phyloP scores from a whole-genome alignment of 2,797 vertebrate species.

The Alca torda region DNA sequence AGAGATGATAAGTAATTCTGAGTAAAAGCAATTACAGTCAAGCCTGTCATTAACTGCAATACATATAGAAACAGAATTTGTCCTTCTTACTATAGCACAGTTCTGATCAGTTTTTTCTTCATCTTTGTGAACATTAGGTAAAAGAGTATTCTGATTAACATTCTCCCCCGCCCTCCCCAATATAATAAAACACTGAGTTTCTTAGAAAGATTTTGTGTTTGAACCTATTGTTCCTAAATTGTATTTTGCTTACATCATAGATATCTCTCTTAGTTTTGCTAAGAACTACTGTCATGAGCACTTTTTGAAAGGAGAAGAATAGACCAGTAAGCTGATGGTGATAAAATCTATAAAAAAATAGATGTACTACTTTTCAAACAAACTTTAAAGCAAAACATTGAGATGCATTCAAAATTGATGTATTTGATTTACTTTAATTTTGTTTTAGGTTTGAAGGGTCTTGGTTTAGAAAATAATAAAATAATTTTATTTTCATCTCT shows the following conservation, averaged over 20 bases:
- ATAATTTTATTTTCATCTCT: slow-evolving; percentile 55
- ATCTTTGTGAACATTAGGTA: not conserved
- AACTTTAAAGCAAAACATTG: not conserved
- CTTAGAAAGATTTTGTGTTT: not conserved
- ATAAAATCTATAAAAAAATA: not conserved
- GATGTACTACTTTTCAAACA: not conserved
- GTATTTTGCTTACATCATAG: not conserved
- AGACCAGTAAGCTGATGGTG: not conserved
- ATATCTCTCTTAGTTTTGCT: not conserved
- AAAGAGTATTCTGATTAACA: not conserved
- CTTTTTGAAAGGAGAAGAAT: not conserved
- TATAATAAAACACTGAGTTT: not conserved
- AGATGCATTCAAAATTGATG: not conserved
- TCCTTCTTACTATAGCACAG: not conserved
- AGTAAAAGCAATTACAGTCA: not conserved
- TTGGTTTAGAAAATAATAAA: not conserved
- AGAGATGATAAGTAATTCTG: not conserved
- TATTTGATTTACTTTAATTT: not conserved
- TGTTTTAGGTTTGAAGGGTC: not conserved
- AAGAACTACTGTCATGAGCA: not conserved
- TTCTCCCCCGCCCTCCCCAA: fast-evolving
- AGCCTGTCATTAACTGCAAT: not conserved
- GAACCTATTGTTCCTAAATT: not conserved
- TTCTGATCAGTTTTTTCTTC: not conserved
- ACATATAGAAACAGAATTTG: not conserved